Conservation (phyloP, 2,797 vertebrate genomes). For the Chromis chromis region DNA sequence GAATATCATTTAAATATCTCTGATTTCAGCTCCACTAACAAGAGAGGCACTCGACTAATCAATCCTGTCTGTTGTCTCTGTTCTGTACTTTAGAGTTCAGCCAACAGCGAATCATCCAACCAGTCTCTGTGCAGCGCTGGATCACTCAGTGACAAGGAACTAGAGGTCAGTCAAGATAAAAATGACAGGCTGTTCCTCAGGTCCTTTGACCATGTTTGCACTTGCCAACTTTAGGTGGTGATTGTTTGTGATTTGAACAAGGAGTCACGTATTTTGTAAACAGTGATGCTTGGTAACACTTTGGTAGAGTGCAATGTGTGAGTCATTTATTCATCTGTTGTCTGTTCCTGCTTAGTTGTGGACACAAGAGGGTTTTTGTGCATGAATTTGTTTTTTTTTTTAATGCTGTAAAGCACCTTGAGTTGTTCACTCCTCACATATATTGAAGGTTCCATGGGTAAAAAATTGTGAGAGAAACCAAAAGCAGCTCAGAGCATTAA, state of each 20-base stretch:
- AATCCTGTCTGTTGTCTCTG: slow-evolving; percentile 16
- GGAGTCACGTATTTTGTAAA: not conserved
- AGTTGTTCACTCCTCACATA: not conserved
- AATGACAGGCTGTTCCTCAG: not conserved
- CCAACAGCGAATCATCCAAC: slow-evolving; percentile 96
- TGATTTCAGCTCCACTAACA: not conserved
- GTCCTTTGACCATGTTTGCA: too few species aligned
- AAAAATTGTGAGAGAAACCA: not conserved
- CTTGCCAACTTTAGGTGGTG: not conserved
- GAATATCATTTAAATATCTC: not conserved
- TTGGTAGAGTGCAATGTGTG: too few species aligned
- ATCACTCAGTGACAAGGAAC: slow-evolving; percentile 95
- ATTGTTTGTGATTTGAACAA: not conserved
- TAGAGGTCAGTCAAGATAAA: slow-evolving; percentile 86
- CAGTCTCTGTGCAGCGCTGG: slow-evolving; percentile 96
- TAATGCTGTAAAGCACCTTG: not conserved
- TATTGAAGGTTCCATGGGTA: not conserved
- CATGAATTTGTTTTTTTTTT: too few species aligned
- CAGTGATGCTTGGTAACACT: not conserved
- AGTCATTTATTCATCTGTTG: too few species aligned
- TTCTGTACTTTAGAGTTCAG: slow-evolving; percentile 85
- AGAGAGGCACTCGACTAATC: slow-evolving; percentile 18
- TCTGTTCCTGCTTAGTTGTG: too few species aligned
- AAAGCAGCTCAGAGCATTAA: not conserved
- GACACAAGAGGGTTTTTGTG: too few species aligned